phyloP scores from a whole-genome alignment of 2,888 invertebrate species.

The Drosophila paucipuncta region DNA sequence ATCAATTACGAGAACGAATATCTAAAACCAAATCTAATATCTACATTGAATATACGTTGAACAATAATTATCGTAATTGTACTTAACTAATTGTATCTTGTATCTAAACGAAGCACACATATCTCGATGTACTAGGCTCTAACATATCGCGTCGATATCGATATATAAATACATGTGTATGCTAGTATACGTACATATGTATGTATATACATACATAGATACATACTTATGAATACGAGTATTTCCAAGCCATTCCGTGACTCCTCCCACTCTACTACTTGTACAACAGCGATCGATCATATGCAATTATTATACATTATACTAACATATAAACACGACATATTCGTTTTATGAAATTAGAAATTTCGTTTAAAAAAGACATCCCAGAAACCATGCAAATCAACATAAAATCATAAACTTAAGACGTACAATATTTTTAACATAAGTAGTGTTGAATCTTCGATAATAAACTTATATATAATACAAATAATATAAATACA shows the following conservation, averaged over 20 bases:
- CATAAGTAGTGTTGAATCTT: constrained; percentile 79
- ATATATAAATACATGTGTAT: constrained; percentile 32
- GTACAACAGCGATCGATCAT: constrained; percentile 72
- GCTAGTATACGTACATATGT: constrained; percentile 22
- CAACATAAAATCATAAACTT: constrained; percentile 59
- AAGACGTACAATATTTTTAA: constrained; percentile 79
- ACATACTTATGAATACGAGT: constrained; percentile 29
- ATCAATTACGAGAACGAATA: constrained; percentile 33
- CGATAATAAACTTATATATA: constrained; percentile 77
- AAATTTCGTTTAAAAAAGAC: constrained; percentile 62
- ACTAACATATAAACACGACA: constrained; percentile 44
- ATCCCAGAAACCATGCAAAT: constrained; percentile 34
- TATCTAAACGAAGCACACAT: constrained; percentile 79
- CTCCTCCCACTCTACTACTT: constrained; percentile 62
- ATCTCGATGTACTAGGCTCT: constrained; percentile 68
- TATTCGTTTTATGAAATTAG: constrained; percentile 73
- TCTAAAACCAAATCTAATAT: constrained; percentile 54
- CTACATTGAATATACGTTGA: constrained; percentile 73
- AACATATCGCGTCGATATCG: constrained; percentile 41
- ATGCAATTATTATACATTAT: constrained; percentile 73
- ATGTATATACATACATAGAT: constrained; percentile 17
- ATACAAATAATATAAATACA: constrained; percentile 45
- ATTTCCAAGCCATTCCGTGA: constrained; percentile 54
- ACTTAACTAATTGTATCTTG: constrained; percentile 76
- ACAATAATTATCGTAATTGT: constrained; percentile 78